phyloP scores from a whole-genome alignment of 2,888 invertebrate genomes.

The Eupithecia subumbrata region DNA sequence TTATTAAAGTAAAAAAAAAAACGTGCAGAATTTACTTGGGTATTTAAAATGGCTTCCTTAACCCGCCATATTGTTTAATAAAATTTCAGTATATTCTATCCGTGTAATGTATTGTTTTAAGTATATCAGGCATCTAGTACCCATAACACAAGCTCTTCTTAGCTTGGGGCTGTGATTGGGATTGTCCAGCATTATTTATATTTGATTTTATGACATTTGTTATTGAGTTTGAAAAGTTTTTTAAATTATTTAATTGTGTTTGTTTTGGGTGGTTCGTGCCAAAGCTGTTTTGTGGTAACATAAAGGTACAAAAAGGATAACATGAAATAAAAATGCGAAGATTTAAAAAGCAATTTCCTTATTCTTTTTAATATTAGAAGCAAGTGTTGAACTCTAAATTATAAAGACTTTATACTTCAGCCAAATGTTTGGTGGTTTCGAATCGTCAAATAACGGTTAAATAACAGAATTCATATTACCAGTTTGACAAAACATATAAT shows the following conservation, averaged over 20 bases:
- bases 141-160: no score
- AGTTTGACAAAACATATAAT: background rate
- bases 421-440: background rate
- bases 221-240: background rate
- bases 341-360: constrained; percentile 2
- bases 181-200: no score
- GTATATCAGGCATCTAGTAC: no score
- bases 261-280: background rate
- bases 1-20: background rate
- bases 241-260: background rate
- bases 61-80: background rate
- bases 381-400: background rate
- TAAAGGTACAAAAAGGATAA: background rate
- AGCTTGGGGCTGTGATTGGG: no score
- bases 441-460: background rate
- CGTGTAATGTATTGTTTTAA: no score
- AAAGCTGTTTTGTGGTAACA: background rate
- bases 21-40: background rate
- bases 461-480: background rate
- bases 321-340: background rate
- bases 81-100: no score
- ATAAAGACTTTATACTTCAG: background rate
- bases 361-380: background rate
- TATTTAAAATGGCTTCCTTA: background rate
- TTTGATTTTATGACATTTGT: background rate